A percentile compares a stretch with the other conserved stretches of the same genome.
These are phyloP conservation scores for Dicycla oo DNA, from an alignment of 2,888 invertebrate species.

Conservation along the genomic window DNA sequence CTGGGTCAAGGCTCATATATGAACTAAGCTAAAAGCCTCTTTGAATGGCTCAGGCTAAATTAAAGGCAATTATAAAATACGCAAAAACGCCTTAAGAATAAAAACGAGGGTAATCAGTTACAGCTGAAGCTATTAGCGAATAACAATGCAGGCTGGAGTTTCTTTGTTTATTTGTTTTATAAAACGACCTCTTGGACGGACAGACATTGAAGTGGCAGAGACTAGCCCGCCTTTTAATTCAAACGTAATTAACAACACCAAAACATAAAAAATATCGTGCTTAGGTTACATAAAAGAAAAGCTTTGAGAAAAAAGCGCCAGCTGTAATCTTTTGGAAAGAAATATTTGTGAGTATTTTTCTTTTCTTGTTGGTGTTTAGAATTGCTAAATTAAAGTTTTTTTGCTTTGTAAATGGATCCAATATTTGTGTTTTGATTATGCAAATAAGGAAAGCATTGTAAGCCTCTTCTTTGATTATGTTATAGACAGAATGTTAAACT, in stretches of 20 bases:
- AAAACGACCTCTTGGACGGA: constrained; percentile 12
- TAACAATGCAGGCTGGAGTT: constrained; percentile 42
- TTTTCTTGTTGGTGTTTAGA: constrained; percentile 2
- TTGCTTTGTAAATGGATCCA: neutral
- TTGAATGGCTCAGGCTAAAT: constrained; percentile 7
- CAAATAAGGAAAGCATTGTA: neutral
- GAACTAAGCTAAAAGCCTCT: neutral
- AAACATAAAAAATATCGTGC: constrained; percentile 32
- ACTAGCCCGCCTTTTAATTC: constrained; percentile 31
- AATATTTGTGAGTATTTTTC: constrained; percentile 10
- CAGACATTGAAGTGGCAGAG: constrained; percentile 33
- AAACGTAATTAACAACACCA: constrained; percentile 46
- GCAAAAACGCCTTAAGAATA: constrained; percentile 16
- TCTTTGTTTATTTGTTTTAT: constrained; percentile 39
- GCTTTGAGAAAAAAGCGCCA: constrained; percentile 24
- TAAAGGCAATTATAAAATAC: constrained; percentile 11
- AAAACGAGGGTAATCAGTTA: constrained; percentile 39
- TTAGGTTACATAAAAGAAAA: constrained; percentile 20
- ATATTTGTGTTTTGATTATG: neutral
- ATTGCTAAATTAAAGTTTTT: constrained; percentile 3
- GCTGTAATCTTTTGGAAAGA: constrained; percentile 16
- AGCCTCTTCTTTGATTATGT: neutral
- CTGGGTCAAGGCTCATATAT: constrained; percentile 22
- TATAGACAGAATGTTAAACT: neutral
- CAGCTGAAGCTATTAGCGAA: constrained; percentile 36